Evolutionary conservation across 2,797 vertebrate species (phyloP).

Genomic region (Lagodon rhomboides): DNA sequence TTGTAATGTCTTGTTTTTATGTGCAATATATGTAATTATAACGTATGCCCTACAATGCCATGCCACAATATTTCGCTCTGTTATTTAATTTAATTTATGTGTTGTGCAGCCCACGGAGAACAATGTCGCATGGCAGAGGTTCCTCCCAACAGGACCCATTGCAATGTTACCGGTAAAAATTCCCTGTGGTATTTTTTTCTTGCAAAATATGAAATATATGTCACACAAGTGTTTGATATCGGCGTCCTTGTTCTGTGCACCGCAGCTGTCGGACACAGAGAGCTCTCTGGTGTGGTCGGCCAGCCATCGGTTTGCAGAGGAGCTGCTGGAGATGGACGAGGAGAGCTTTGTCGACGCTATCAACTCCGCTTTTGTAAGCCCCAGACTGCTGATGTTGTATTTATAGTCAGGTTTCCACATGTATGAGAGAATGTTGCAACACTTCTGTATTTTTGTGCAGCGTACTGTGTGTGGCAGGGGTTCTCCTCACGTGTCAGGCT

Average conservation of each 20-base stretch:
- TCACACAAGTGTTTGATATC: conserved; percentile 21
- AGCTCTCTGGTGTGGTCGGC: conserved; percentile 99
- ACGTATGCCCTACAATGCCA: conserved; percentile 28
- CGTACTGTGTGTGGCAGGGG: not conserved
- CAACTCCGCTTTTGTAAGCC: conserved; percentile 97
- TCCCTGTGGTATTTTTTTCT: conserved; percentile 16
- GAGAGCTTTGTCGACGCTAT: conserved; percentile 95
- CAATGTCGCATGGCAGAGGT: conserved; percentile 98
- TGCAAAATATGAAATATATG: not conserved
- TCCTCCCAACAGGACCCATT: conserved; percentile 96
- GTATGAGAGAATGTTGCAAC: conserved; percentile 34
- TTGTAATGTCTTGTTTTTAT: conserved; percentile 48
- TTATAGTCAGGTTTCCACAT: conserved; percentile 33
- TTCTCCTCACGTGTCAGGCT: conserved; percentile 31
- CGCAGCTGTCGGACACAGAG: conserved; percentile 92
- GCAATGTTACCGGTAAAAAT: conserved; percentile 97
- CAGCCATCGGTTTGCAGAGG: conserved; percentile 90
- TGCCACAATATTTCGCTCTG: conserved; percentile 13
- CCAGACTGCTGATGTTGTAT: conserved; percentile 20
- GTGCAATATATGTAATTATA: conserved; percentile 33
- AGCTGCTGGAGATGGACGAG: conserved; percentile 93
- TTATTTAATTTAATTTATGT: conserved; percentile 54
- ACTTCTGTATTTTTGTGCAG: conserved; percentile 36
- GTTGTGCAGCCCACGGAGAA: conserved; percentile 93
- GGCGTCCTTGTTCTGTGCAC: conserved; percentile 15